Conservation (phyloP, 1,140 invertebrate species). For the Nephila pilipes region DNA sequence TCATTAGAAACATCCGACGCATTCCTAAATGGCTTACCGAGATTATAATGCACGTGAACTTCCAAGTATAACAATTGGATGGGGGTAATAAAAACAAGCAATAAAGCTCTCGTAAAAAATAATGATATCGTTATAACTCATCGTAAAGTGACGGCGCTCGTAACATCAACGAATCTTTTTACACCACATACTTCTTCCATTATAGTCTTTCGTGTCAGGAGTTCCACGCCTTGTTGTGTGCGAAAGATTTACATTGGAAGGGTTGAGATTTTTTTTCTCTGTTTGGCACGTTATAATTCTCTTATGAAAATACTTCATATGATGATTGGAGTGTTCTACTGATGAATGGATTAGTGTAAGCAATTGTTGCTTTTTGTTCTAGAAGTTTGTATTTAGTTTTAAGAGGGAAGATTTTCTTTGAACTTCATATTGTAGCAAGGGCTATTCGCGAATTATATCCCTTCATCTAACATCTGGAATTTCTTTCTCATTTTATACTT, state of each 20-base stretch:
- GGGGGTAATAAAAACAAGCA: conserved; percentile 75
- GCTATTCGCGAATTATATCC: too few species aligned
- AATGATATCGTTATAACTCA: conserved; percentile 75
- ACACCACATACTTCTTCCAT: conserved; percentile 71
- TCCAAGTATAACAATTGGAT: conserved; percentile 74
- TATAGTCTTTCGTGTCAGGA: conserved; percentile 59
- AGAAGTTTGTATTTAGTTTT: too few species aligned
- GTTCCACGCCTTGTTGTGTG: conserved; percentile 54
- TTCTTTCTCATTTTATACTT: too few species aligned
- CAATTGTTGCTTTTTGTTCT: too few species aligned
- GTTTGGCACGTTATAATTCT: neutral
- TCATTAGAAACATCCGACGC: conserved; percentile 43
- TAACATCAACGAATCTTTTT: conserved; percentile 72
- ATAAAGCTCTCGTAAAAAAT: conserved; percentile 77
- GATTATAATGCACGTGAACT: conserved; percentile 68
- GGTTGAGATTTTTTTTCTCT: conserved; percentile 26
- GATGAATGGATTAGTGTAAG: too few species aligned
- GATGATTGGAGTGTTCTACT: neutral
- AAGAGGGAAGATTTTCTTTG: too few species aligned
- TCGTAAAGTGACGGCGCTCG: conserved; percentile 72
- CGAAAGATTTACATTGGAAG: conserved; percentile 39
- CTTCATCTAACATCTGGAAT: too few species aligned
- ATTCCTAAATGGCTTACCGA: conserved; percentile 52
- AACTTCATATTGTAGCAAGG: too few species aligned
- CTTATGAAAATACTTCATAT: neutral